A percentile compares a stretch with the other conserved stretches of the same genome.
These are phyloP conservation scores for Meganola albula DNA, from an alignment of 2,888 invertebrate species.

Conservation along the genomic window DNA sequence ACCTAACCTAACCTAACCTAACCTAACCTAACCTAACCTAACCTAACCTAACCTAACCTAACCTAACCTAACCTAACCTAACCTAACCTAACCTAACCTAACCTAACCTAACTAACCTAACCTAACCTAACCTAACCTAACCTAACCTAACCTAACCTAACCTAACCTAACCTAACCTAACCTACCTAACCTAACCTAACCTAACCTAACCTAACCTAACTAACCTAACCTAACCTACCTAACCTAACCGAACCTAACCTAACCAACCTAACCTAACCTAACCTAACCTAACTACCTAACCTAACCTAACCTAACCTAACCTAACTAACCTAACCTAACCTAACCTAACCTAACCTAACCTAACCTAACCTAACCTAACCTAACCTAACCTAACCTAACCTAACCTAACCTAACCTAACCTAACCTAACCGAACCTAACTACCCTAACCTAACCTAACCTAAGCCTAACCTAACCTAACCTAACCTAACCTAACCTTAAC, in stretches of 20 bases:
- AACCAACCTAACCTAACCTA: slow-evolving; percentile 18
- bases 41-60: slow-evolving; percentile 13
- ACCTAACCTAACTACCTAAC: slow-evolving; percentile 19
- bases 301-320: slow-evolving; percentile 20
- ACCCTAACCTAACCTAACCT: slow-evolving; percentile 24
- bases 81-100: slow-evolving; percentile 15
- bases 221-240: slow-evolving; percentile 16
- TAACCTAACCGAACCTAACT: slow-evolving; percentile 24
- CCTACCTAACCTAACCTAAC: slow-evolving; percentile 13
- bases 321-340: slow-evolving; percentile 19
- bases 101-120: slow-evolving; percentile 17
- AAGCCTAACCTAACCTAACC: slow-evolving; percentile 23
- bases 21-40: slow-evolving; percentile 14
- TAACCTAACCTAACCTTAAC: slow-evolving; percentile 23
- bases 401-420: slow-evolving; percentile 23
- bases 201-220: slow-evolving; percentile 18
- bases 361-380: slow-evolving; percentile 20
- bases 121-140: slow-evolving; percentile 23
- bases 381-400: slow-evolving; percentile 20
- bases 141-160: slow-evolving; percentile 14
- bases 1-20: slow-evolving; percentile 8
- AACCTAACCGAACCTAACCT: slow-evolving; percentile 16
- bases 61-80: slow-evolving; percentile 14
- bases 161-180: slow-evolving; percentile 18
- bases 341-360: slow-evolving; percentile 19